These are phyloP conservation scores for Hypomesus transpacificus DNA, from an alignment of 2,113 vertebrate species.

Conservation along the genomic window DNA sequence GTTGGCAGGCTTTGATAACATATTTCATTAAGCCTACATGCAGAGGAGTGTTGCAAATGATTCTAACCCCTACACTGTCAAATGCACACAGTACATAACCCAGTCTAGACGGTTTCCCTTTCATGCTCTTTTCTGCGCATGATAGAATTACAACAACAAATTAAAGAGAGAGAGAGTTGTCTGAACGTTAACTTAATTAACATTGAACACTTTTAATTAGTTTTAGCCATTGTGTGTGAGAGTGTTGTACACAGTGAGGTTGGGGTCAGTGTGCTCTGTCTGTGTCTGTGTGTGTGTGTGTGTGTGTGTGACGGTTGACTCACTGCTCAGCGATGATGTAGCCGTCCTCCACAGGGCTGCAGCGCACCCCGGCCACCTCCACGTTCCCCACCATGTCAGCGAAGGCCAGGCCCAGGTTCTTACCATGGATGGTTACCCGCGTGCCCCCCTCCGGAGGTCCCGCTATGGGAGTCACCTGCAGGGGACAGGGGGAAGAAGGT, in stretches of 20 bases:
- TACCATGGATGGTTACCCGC: conserved; percentile 88
- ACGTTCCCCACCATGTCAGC: conserved; percentile 89
- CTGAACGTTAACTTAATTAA: too few relatives aligned
- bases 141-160: too few relatives aligned
- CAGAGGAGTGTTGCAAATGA: too few relatives aligned
- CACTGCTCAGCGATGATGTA: conserved; percentile 96
- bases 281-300: not conserved
- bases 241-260: not conserved
- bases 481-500: not conserved
- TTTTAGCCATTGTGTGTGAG: not conserved
- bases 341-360: conserved; percentile 83
- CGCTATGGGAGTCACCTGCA: conserved; percentile 88
- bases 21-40: too few relatives aligned
- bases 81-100: too few relatives aligned
- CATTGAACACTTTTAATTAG: not conserved
- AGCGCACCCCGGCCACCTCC: conserved; percentile 89
- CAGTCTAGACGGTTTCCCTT: too few relatives aligned
- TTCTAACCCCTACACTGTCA: too few relatives aligned
- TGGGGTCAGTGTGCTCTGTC: not conserved
- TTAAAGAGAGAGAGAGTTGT: not conserved
- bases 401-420: conserved; percentile 93
- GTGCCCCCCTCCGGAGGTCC: conserved; percentile 96
- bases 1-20: too few relatives aligned
- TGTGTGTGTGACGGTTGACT: conserved; percentile 55
- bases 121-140: too few relatives aligned